Evolutionary conservation across 2,113 vertebrate genomes (phyloP), one percentile per base, ranked within the genome.

Genomic region (Barnardius zonarius): DNA sequence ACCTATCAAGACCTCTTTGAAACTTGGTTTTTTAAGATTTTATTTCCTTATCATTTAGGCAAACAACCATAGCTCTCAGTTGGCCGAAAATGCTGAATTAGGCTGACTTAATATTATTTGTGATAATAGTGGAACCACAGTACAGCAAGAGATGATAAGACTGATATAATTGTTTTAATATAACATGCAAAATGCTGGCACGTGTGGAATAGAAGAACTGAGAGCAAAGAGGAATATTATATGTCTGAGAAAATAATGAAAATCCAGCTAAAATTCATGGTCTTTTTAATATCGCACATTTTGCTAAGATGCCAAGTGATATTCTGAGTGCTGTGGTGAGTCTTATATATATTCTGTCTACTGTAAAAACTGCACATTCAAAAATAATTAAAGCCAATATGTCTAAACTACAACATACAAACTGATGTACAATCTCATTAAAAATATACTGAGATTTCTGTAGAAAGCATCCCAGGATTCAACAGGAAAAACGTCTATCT

Each of bases 371-470:
- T 64, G 80, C 83, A 96, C 88, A 96, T 96, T 96, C 91, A 95
- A 94, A 96, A 94, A 96, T 95, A 97, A 96, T 96, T 96, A 96
- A 96, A 96, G 83, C 54, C 75, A 86, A 16, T 95, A 94, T 79
- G 92, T 87, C 88, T 96, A 95, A 96, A 94, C 89, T 87, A 54
- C 66, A 97, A 79, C 76, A 90, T 19, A 95, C 86, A 95, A 97
- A 94, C 88, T 93, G 88, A 94, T 91, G 88, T 73, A 96, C 83
- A 92, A 92, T 82, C 94, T 96, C 86, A 96, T 96, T 97, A 94
- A 97, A 95, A 96, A 96, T 78, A 95, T 69, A 95, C 81, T 63
- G 74, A 94, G 81, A 83, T 59, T 85, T 82, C 91, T 91, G 74
- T 28, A 92, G 57, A 92, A 93, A 96, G 57, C 59, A 84, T 82